These are phyloP conservation scores for Celastrina argiolus DNA, from an alignment of 2,888 invertebrate species.

Conservation along the genomic window DNA sequence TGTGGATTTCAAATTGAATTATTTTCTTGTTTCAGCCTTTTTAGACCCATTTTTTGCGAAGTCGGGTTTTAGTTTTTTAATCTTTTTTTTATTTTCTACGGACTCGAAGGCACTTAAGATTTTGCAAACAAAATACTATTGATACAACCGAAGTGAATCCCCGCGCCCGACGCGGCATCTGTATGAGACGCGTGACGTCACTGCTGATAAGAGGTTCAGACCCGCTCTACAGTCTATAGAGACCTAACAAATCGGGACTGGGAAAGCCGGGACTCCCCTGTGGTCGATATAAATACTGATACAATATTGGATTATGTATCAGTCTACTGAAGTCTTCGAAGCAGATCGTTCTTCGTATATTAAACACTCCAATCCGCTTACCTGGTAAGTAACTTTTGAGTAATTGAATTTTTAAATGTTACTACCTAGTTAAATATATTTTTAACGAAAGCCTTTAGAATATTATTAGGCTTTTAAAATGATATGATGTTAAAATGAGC, in stretches of 20 bases:
- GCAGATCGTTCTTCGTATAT: no score
- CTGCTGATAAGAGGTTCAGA: not conserved
- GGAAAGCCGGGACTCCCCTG: conserved; percentile 14
- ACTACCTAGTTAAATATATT: no score
- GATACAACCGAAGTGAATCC: not conserved
- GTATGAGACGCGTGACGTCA: not conserved
- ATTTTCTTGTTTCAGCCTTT: no score
- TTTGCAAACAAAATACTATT: not conserved
- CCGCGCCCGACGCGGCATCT: not conserved
- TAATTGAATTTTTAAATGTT: no score
- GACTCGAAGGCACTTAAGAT: not conserved
- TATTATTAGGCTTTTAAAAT: no score
- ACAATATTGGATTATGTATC: not conserved
- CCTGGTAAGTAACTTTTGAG: not conserved
- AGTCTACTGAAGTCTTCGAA: not conserved
- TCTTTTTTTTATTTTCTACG: no score
- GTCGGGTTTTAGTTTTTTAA: no score
- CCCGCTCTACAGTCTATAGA: not conserved
- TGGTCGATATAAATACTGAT: not conserved
- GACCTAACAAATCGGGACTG: not conserved
- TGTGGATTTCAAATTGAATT: no score
- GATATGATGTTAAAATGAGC: no score
- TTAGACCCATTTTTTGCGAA: no score
- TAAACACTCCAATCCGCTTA: not conserved
- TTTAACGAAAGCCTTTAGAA: no score